A percentile compares a stretch with the other conserved stretches of the same genome.
These are phyloP conservation scores for Chelonus insularis DNA, from an alignment of 1,140 invertebrate species.

Conservation along the genomic window DNA sequence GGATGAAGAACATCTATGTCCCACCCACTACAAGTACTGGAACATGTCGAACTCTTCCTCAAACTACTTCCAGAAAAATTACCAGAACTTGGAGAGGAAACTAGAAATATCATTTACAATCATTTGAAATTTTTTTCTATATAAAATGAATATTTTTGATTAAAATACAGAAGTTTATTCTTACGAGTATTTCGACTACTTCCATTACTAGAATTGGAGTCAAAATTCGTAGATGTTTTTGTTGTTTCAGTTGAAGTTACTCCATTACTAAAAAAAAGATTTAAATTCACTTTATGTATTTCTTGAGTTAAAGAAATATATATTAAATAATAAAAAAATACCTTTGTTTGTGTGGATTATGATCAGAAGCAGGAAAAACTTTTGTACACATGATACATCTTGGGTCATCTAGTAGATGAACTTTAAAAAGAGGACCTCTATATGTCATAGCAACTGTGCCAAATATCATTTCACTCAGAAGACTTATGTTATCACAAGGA, in stretches of 20 bases:
- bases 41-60: slow-evolving; percentile 50
- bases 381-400: slow-evolving; percentile 74
- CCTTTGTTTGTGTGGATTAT: slow-evolving; percentile 50
- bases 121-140: background rate
- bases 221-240: no score
- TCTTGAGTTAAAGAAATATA: slow-evolving; percentile 2
- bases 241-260: no score
- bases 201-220: slow-evolving; percentile 44
- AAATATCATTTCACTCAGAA: slow-evolving; percentile 87
- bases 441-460: slow-evolving; percentile 86
- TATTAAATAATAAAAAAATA: no score
- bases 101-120: slow-evolving; percentile 31
- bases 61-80: slow-evolving; percentile 48
- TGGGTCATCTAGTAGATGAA: slow-evolving; percentile 74
- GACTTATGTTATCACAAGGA: slow-evolving; percentile 68
- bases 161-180: slow-evolving; percentile 15
- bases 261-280: slow-evolving; percentile 34
- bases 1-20: slow-evolving; percentile 44
- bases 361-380: slow-evolving; percentile 66
- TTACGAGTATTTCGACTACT: slow-evolving; percentile 45
- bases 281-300: slow-evolving; percentile 30
- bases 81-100: slow-evolving; percentile 46
- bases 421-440: slow-evolving; percentile 79
- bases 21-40: slow-evolving; percentile 51
- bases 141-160: slow-evolving; percentile 9